Conservation (phyloP, 2,888 invertebrate genomes). For the Lamellibrachia columna region DNA sequence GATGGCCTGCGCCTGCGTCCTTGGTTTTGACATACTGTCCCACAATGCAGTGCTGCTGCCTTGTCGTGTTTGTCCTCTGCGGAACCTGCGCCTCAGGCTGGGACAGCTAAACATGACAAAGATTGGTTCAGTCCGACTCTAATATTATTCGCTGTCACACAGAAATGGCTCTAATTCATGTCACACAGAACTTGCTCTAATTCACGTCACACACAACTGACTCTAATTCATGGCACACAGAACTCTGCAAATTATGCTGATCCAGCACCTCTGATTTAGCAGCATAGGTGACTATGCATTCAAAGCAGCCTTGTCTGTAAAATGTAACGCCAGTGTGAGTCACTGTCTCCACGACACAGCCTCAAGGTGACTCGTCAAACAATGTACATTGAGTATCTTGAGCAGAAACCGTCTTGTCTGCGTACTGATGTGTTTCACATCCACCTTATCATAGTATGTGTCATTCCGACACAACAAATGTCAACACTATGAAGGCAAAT, state of each 20-base stretch:
- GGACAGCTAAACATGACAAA: constrained; percentile 14
- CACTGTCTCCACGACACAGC: background rate
- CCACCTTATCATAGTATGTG: no score
- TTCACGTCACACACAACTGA: constrained; percentile 9
- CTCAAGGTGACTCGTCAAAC: background rate
- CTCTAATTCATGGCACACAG: background rate
- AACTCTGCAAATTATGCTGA: background rate
- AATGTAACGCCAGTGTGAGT: background rate
- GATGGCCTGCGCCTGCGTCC: constrained; percentile 73
- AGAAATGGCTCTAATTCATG: background rate
- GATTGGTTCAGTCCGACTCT: constrained; percentile 13
- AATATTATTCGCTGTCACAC: background rate
- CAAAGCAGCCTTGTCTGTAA: background rate
- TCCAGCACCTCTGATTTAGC: background rate
- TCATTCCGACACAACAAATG: no score
- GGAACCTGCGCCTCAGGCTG: background rate
- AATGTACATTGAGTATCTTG: background rate
- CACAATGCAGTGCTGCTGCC: background rate
- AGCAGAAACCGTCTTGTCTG: background rate
- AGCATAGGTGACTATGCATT: background rate
- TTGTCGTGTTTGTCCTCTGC: background rate
- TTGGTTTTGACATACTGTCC: constrained; percentile 58
- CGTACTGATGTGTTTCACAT: background rate
- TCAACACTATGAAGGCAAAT: background rate
- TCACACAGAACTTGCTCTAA: background rate